Base-by-base conservation (phyloP, 2,797 vertebrate species). In the Dallia pectoralis region DNA sequence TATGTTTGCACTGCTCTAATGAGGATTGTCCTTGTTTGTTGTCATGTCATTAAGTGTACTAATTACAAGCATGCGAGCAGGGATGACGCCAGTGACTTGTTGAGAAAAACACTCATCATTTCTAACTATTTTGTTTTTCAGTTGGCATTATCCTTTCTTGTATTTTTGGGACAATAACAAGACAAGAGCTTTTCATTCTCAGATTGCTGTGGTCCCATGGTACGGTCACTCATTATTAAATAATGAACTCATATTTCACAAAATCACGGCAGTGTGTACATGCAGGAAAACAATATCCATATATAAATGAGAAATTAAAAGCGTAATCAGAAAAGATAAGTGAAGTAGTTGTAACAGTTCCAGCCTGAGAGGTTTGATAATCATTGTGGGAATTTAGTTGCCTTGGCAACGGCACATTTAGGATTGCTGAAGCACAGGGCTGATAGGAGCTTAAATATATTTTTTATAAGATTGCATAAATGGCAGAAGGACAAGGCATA, bases 401-500 rank as follows among this genome's bases (percentile, higher is more conserved):
- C 91, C 91, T 88, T 82, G 92, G 92, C 84, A 93, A 93, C 93
- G 85, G 88, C 90, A 89, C 85, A 89, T 87, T 84, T 83, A 84
- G 84, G 76, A 88, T 87, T 88, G 84, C 88, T 87, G 81, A 85
- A 91, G 88, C 86, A 84, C 78, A 76, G 66, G 51, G 61, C 65
- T 72, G 80, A 78, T 78, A 82, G 72, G 79, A 79, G 78, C 86
- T 89, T 81, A 84, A 90, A 92, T 91, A 88, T 80, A 89, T 91
- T 89, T 93, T 93, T 92, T 88, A 92, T 92, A 87, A 92, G 88
- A 87, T 84, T 89, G 83, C 88, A 91, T 84, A 90, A 91, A 93
- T 77, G 79, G 82, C 73, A 59, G 48, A 69, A 85, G 83, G 81
- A 84, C 86, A 79, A 82, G 88, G 80, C 89, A 88, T 44, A n/a